Evolutionary conservation across 2,888 invertebrate species (phyloP).

Genomic region (Rugalucina vietnamica): DNA sequence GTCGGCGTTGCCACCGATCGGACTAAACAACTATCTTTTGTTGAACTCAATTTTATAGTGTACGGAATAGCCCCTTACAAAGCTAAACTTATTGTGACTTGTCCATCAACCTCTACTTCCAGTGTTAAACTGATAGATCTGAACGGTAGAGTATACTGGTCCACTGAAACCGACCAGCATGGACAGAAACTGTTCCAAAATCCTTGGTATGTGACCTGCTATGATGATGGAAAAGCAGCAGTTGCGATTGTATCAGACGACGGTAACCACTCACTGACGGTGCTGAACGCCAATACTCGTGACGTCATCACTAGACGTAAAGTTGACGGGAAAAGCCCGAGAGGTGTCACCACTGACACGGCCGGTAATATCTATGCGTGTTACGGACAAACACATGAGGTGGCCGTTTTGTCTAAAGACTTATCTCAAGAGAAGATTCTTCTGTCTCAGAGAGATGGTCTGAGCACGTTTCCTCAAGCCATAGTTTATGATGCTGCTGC

Average conservation of each 20-base stretch:
- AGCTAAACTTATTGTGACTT: not conserved
- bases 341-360: not conserved
- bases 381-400: not conserved
- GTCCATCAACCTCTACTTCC: no score
- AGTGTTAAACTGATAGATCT: not conserved
- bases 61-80: not conserved
- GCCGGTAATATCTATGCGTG: not conserved
- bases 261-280: not conserved
- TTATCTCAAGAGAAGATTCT: not conserved
- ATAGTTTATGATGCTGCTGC: not conserved
- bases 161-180: not conserved
- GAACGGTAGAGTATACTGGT: not conserved
- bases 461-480: not conserved
- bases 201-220: not conserved
- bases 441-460: not conserved
- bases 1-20: not conserved
- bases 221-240: not conserved
- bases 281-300: not conserved
- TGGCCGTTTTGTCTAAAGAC: not conserved
- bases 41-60: not conserved
- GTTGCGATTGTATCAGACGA: not conserved
- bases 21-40: not conserved
- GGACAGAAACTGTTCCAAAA: not conserved
- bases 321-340: not conserved
- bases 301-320: not conserved